A percentile compares a stretch with the other conserved stretches of the same genome.
Conservation (phyloP, 1,140 invertebrate species). For the Drosophila erecta region DNA sequence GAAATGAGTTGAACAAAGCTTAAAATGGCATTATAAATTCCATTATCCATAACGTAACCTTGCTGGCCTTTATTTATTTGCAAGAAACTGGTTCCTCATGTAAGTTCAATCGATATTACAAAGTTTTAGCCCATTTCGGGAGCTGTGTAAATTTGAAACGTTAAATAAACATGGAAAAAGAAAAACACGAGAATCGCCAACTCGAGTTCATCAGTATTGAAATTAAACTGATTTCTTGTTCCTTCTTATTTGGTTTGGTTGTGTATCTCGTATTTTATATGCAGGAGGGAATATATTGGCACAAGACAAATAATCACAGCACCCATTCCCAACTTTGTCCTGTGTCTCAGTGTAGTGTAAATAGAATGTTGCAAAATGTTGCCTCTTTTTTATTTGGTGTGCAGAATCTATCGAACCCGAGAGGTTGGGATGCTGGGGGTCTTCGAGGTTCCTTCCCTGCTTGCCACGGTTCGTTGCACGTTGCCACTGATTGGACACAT, state of each 20-base stretch:
- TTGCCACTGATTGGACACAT: conserved; percentile 62
- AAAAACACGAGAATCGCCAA: conserved; percentile 17
- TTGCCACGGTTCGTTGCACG: conserved; percentile 51
- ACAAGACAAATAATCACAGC: conserved; percentile 53
- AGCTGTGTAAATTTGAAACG: conserved; percentile 21
- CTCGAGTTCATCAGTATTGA: conserved; percentile 54
- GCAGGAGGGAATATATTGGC: conserved; percentile 54
- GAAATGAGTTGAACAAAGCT: too few species aligned
- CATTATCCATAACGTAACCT: too few species aligned
- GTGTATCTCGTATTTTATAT: conserved; percentile 45
- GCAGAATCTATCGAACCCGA: conserved; percentile 8
- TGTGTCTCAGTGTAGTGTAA: conserved; percentile 40
- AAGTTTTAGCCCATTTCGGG: conserved; percentile 20
- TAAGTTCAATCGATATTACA: not conserved
- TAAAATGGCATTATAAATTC: too few species aligned
- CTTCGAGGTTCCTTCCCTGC: conserved; percentile 33
- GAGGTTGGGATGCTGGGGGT: conserved; percentile 6
- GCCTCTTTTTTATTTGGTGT: conserved; percentile 2
- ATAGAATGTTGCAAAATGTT: conserved; percentile 48
- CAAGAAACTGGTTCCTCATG: too few species aligned
- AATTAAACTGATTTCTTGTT: conserved; percentile 26
- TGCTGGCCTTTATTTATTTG: too few species aligned
- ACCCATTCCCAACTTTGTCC: conserved; percentile 11
- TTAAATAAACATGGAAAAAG: conserved; percentile 26
- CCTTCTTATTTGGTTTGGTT: conserved; percentile 29